Evolutionary conservation across 2,797 vertebrate species (phyloP).

Genomic region (Eremophila alpestris): DNA sequence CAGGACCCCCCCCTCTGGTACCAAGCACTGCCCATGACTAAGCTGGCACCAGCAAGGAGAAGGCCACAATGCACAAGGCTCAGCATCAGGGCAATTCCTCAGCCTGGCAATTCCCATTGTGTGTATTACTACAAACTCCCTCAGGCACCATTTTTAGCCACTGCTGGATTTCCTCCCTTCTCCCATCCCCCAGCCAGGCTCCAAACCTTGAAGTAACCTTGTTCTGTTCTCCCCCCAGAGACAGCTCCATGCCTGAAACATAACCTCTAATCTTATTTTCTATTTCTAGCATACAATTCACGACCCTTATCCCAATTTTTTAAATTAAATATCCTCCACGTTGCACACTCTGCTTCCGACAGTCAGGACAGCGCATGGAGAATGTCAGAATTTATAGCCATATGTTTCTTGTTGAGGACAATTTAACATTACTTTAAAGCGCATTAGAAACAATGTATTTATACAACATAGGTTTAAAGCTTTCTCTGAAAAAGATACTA

Average conservation of each 20-base stretch:
- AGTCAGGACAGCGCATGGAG: not conserved
- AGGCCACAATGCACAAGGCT: not conserved
- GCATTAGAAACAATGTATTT: not conserved
- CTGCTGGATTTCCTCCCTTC: conserved; percentile 34
- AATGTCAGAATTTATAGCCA: not conserved
- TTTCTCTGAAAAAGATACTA: not conserved
- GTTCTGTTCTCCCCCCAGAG: conserved; percentile 5
- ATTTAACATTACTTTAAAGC: conserved; percentile 1
- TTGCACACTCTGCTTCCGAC: not conserved
- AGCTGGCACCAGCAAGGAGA: not conserved
- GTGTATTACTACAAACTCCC: not conserved
- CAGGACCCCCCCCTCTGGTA: not conserved
- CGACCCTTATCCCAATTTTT: conserved; percentile 66
- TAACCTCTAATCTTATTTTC: conserved; percentile 71
- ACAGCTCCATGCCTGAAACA: conserved; percentile 62
- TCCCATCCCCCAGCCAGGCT: conserved; percentile 47
- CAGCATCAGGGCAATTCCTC: not conserved
- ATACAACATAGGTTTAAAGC: not conserved
- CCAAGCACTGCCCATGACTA: not conserved
- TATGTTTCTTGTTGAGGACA: not conserved
- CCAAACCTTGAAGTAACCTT: conserved; percentile 68
- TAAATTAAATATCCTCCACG: conserved; percentile 40
- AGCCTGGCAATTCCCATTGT: not conserved
- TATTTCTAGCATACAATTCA: conserved; percentile 68
- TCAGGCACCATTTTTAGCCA: conserved; percentile 23